A percentile compares a stretch with the other conserved stretches of the same genome.
These are phyloP conservation scores for Ophiodon elongatus DNA, from an alignment of 2,113 vertebrate species.

Conservation along the genomic window DNA sequence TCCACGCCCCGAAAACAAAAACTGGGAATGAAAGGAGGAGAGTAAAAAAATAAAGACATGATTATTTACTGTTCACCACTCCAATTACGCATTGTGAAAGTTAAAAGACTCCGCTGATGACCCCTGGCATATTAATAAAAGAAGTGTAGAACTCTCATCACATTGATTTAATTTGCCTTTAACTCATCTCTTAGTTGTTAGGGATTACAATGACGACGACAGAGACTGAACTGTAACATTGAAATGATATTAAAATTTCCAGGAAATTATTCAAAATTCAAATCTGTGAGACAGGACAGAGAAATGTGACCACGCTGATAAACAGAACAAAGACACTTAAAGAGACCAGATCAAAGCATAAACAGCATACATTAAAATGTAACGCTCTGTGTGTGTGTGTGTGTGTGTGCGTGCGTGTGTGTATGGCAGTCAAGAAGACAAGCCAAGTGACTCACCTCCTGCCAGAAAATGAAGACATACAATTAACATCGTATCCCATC, in stretches of 20 bases:
- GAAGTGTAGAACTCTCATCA: slow-evolving; percentile 73
- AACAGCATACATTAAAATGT: slow-evolving; percentile 39
- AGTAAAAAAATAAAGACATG: slow-evolving; percentile 58
- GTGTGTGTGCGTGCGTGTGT: slow-evolving; percentile 14
- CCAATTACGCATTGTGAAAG: slow-evolving; percentile 69
- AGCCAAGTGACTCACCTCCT: slow-evolving; percentile 81
- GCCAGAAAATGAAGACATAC: slow-evolving; percentile 83
- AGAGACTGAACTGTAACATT: slow-evolving; percentile 24
- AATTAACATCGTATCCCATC: slow-evolving; percentile 85
- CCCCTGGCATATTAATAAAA: slow-evolving; percentile 78
- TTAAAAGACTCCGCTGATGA: slow-evolving; percentile 83
- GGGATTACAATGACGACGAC: slow-evolving; percentile 14
- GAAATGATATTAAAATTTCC: slow-evolving; percentile 15
- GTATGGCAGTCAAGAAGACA: slow-evolving; percentile 71
- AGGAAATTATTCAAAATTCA: slow-evolving; percentile 14
- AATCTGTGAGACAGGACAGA: background rate
- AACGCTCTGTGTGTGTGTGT: slow-evolving; percentile 16
- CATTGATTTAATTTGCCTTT: slow-evolving; percentile 75
- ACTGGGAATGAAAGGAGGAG: slow-evolving; percentile 85
- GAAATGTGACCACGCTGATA: background rate
- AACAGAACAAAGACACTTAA: background rate
- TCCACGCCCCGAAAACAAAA: slow-evolving; percentile 46
- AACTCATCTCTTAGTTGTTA: slow-evolving; percentile 48
- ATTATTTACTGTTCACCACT: slow-evolving; percentile 67
- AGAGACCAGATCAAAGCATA: slow-evolving; percentile 3